Evolutionary conservation across 2,797 vertebrate species (phyloP).

Genomic region (Melanotaenia maccullochi): DNA sequence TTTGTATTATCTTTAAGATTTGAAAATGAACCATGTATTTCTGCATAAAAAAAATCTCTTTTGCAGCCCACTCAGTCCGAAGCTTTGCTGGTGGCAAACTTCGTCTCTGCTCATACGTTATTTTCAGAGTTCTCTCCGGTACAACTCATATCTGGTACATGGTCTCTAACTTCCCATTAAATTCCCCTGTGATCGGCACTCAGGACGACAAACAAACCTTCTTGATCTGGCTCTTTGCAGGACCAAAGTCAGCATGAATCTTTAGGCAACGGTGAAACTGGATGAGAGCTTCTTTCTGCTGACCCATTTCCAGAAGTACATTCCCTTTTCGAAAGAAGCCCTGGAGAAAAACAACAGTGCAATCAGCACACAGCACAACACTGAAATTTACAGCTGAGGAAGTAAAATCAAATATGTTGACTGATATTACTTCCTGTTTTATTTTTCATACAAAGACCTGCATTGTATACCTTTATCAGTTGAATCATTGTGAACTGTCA

Average conservation of each 20-base stretch:
- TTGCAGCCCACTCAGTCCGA: not conserved
- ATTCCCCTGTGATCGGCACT: not conserved
- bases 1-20: too few relatives aligned
- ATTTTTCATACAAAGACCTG: not conserved
- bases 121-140: not conserved
- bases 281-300: slow-evolving; percentile 83
- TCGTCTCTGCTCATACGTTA: too few relatives aligned
- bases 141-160: not conserved
- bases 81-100: too few relatives aligned
- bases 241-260: slow-evolving; percentile 83
- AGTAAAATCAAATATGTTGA: not conserved
- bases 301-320: slow-evolving; percentile 87
- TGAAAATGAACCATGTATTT: too few relatives aligned
- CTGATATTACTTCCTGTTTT: not conserved
- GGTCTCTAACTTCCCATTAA: not conserved
- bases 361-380: slow-evolving; percentile 23
- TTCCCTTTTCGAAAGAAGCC: slow-evolving; percentile 90
- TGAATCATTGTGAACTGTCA: not conserved
- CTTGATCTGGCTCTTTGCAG: slow-evolving; percentile 83
- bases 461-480: not conserved
- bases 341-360: slow-evolving; percentile 68
- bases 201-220: slow-evolving; percentile 75
- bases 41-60: too few relatives aligned
- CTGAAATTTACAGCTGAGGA: not conserved
- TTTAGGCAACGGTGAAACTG: slow-evolving; percentile 87